These are phyloP conservation scores for Corapipo altera DNA, from an alignment of 2,113 vertebrate genomes.

Conservation along the genomic window DNA sequence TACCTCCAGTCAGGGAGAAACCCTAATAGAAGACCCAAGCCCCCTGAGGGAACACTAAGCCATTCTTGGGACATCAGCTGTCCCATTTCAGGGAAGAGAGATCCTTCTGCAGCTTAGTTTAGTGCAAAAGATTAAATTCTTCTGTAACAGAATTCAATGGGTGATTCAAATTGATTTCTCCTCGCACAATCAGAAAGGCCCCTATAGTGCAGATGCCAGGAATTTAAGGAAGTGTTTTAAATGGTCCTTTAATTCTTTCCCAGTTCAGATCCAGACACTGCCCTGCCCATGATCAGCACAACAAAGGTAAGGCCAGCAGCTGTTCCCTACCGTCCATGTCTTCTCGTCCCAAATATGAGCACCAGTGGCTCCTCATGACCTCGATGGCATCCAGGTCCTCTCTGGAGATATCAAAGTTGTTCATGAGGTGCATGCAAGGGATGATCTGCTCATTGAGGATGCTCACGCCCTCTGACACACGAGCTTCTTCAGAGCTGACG, in stretches of 20 bases:
- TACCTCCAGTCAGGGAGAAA: not conserved
- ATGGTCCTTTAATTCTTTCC: too few relatives aligned
- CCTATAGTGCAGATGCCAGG: not conserved
- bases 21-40: not conserved
- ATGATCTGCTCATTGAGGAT: conserved; percentile 92
- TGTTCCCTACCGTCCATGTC: conserved; percentile 85
- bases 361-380: conserved; percentile 90
- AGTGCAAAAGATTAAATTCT: not conserved
- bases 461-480: conserved; percentile 81
- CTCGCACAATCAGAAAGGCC: not conserved
- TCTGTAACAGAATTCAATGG: not conserved
- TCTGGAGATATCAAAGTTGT: conserved; percentile 74
- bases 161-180: not conserved
- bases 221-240: not conserved
- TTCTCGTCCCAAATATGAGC: conserved; percentile 87
- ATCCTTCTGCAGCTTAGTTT: not conserved
- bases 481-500: conserved; percentile 79
- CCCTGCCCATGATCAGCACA: not conserved
- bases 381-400: conserved; percentile 91
- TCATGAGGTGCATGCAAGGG: conserved; percentile 94
- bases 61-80: not conserved
- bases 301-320: not conserved
- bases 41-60: not conserved
- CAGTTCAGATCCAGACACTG: not conserved
- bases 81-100: not conserved